phyloP scores from a whole-genome alignment of 2,797 vertebrate genomes.

The Onychomys leucogaster region DNA sequence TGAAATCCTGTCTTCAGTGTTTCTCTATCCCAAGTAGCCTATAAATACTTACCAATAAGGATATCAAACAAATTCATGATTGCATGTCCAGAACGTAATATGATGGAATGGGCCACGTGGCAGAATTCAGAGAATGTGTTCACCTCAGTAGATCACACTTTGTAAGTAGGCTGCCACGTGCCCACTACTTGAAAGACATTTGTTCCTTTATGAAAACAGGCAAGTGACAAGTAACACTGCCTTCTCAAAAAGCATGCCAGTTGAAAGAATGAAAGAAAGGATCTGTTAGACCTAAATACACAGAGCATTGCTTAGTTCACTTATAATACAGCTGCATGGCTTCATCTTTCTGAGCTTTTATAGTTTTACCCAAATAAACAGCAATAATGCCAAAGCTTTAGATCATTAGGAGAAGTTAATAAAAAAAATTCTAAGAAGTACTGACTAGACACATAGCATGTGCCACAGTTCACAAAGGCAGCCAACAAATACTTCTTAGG shows the following conservation, averaged over 20 bases:
- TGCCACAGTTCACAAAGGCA: not conserved
- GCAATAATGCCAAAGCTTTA: not conserved
- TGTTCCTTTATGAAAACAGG: not conserved
- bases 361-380: slow-evolving; percentile 10
- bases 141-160: not conserved
- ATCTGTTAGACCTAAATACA: not conserved
- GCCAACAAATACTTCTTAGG: slow-evolving; percentile 41
- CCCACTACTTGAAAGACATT: not conserved
- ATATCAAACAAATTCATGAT: not conserved
- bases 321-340: not conserved
- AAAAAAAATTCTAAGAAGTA: not conserved
- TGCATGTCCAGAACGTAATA: not conserved
- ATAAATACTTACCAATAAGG: not conserved
- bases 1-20: not conserved
- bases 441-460: not conserved
- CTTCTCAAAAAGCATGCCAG: not conserved
- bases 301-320: not conserved
- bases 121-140: not conserved
- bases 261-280: not conserved
- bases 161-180: not conserved
- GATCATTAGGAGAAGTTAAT: not conserved
- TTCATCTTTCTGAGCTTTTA: not conserved
- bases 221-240: not conserved
- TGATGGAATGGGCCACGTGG: not conserved
- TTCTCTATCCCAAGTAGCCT: not conserved